Percentiles rank a stretch among this genome's conserved stretches.
Conservation (phyloP, 2,888 invertebrate species). For the Cheilosia pagana region DNA sequence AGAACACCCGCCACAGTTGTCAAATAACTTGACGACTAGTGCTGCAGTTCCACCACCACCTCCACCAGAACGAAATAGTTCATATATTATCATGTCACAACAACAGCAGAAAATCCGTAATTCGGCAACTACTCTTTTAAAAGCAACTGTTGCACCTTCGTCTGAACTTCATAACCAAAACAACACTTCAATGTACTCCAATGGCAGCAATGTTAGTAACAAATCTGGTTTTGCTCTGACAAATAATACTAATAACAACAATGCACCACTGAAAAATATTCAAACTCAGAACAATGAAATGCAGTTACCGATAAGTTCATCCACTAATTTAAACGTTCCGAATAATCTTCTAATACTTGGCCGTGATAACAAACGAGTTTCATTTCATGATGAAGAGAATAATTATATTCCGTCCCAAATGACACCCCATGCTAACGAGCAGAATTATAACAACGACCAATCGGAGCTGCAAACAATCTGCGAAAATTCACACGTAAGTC, state of each 20-base stretch:
- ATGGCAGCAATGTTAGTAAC: constrained; percentile 35
- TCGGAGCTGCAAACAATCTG: constrained; percentile 84
- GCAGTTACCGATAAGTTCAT: constrained; percentile 50
- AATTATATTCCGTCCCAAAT: constrained; percentile 79
- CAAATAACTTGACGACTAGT: constrained; percentile 19
- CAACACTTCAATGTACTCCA: constrained; percentile 16
- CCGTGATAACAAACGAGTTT: constrained; percentile 87
- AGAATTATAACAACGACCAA: constrained; percentile 81
- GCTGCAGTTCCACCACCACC: constrained; percentile 85
- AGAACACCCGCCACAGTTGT: constrained; percentile 9
- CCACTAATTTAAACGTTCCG: constrained; percentile 16
- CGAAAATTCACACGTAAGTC: constrained; percentile 93
- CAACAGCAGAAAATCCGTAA: constrained; percentile 83
- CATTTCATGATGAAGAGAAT: constrained; percentile 88
- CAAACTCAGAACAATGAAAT: constrained; percentile 50
- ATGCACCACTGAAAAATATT: constrained; percentile 23
- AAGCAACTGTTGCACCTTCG: constrained; percentile 9
- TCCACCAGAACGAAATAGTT: constrained; percentile 94
- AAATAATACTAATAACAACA: constrained; percentile 39
- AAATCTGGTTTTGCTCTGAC: constrained; percentile 15
- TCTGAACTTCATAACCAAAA: constrained; percentile 56
- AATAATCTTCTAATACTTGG: constrained; percentile 76
- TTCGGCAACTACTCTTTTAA: constrained; percentile 47
- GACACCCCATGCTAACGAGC: constrained; percentile 73
- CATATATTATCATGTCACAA: constrained; percentile 93